Base-by-base conservation (phyloP, 2,888 invertebrate genomes). In the Minunthozetes semirufus region DNA sequence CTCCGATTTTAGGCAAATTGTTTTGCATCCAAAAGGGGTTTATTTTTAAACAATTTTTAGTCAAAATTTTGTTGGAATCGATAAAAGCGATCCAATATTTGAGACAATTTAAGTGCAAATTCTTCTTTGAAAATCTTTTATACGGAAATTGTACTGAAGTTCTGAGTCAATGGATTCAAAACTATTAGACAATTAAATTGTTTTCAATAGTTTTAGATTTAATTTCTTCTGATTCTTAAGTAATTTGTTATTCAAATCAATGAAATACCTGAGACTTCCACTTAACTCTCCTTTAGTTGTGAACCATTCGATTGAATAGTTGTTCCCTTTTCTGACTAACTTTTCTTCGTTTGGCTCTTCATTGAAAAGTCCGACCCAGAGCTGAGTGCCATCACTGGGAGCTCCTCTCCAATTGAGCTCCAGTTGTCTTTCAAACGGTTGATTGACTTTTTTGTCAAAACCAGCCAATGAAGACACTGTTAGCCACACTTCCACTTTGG, bases 1-100 rank as follows among this genome's bases (percentile, higher is more conserved):
- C 68, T 3, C 74, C 76, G 15, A 79, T 75, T 2, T 13, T 9
- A 0, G 33, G 19, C 19, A 72, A 53, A 17, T 22, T 46, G 17
- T 78, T 73, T 25, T 70, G 70, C 78, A 79, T 79, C 79, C 79
- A 79, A 33, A 72, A 70, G 0, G 79, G 79, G 3, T 75, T 22
- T 11, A 76, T 74, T 5, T 76, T 27, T 0, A 78, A 27, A 50
- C 79, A 79, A 13, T 72, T 73, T 13, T 71, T 50, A 3, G 73
- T n/a, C 0, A 77, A 61, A 17, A 75, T 70, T n/a, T 27, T 17
- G 42, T 71, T 68, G 22, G 50, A 13, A 22, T 50, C 27, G 22
- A 74, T 33, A 56, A 48, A 76, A 22, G 50, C 76, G 46, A 73
- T 68, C 66, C 68, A 76, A 48, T 76, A 73, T 33, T 73, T 66